Evolutionary conservation across 2,113 vertebrate genomes (phyloP).

Genomic region (Uropsilus gracilis): DNA sequence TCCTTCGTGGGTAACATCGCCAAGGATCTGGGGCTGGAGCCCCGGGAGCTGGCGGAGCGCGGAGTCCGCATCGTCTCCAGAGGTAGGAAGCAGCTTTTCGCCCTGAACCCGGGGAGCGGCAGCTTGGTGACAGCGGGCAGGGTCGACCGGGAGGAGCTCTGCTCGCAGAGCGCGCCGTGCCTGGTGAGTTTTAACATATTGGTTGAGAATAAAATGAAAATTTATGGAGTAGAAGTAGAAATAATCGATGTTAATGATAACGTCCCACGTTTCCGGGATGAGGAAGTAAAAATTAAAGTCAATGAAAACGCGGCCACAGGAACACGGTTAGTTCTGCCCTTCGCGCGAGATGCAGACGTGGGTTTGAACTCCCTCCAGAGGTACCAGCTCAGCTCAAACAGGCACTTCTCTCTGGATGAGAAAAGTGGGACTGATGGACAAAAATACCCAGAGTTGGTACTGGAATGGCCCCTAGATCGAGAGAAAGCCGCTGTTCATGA

Average conservation of each 20-base stretch:
- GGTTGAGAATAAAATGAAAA: conserved; percentile 83
- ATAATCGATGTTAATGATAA: conserved; percentile 92
- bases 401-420: conserved; percentile 88
- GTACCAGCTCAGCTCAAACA: conserved; percentile 86
- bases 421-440: conserved; percentile 84
- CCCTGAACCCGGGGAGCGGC: conserved; percentile 79
- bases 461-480: conserved; percentile 83
- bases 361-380: conserved; percentile 86
- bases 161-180: conserved; percentile 78
- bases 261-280: conserved; percentile 87
- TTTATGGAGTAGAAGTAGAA: conserved; percentile 85
- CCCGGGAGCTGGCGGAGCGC: conserved; percentile 72
- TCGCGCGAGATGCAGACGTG: conserved; percentile 88
- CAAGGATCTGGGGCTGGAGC: conserved; percentile 81
- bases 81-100: conserved; percentile 79
- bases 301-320: conserved; percentile 86
- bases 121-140: conserved; percentile 79
- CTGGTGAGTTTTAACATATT: conserved; percentile 84
- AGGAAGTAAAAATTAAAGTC: conserved; percentile 87
- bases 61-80: conserved; percentile 81
- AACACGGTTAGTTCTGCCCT: conserved; percentile 86
- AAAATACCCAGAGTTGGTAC: conserved; percentile 87
- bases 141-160: conserved; percentile 83
- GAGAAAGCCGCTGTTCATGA: conserved; percentile 77
- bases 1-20: conserved; percentile 84